phyloP scores from a whole-genome alignment of 2,888 invertebrate genomes.

The Sarcophaga variegata region DNA sequence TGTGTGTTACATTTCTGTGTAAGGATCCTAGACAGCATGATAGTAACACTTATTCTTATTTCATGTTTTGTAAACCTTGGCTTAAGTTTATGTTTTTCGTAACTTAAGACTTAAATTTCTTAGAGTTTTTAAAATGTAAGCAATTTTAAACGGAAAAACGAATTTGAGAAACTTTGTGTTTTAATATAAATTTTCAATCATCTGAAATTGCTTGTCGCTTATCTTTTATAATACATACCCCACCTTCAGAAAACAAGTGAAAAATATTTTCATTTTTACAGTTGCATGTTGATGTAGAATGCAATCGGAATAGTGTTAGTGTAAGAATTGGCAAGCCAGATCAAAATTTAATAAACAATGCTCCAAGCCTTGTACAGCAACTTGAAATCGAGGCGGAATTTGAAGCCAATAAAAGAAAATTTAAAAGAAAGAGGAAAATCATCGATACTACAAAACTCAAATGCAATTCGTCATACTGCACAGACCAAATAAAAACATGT shows the following conservation, averaged over 20 bases:
- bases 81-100: too few species aligned
- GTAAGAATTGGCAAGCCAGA: slow-evolving; percentile 25
- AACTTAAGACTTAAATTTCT: too few species aligned
- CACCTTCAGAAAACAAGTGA: neutral
- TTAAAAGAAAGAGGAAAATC: neutral
- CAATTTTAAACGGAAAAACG: too few species aligned
- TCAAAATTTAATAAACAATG: slow-evolving; percentile 12
- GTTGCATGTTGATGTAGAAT: neutral
- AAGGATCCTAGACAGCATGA: too few species aligned
- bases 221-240: too few species aligned
- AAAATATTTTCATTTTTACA: neutral
- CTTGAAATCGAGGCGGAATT: slow-evolving; percentile 60
- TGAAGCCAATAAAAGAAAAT: slow-evolving; percentile 29
- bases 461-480: slow-evolving; percentile 26
- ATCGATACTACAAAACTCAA: neutral
- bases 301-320: neutral
- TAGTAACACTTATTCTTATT: too few species aligned
- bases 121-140: too few species aligned
- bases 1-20: too few species aligned
- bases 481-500: slow-evolving; percentile 34
- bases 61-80: too few species aligned
- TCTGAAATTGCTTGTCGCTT: neutral
- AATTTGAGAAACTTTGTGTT: neutral
- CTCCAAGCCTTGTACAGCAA: slow-evolving; percentile 34
- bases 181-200: neutral